Evolutionary conservation across 2,888 invertebrate species (phyloP), one percentile per base, ranked within the genome.

Genomic region (Drosophila mayaguana): DNA sequence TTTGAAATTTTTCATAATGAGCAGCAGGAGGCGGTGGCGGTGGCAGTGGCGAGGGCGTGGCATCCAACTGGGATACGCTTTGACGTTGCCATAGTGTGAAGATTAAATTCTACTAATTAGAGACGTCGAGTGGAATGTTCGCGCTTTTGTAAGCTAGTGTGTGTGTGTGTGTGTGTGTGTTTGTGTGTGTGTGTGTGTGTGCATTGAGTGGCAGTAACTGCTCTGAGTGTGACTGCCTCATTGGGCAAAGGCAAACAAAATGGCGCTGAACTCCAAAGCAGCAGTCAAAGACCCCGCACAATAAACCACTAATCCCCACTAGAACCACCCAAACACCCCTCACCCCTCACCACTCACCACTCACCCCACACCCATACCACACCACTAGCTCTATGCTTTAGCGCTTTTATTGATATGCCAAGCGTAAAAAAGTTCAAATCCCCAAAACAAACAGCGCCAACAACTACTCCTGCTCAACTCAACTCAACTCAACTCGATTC

Each of bases 1-100:
- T 86, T 90, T 86, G 90, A 88, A 88, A 86, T 90, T 86, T 86
- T 86, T 86, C 86, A 86, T 90, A 86, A 86, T 90, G 86, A 86
- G 83, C 87, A 48, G 51, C 45, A 25, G 50, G 57, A 34, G 28
- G 28, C 5, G 14, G 5, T 14, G 34, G 34, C 34, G 2, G 42
- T 16, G 46, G 25, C 48, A 43, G 18, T 18, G 7, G 6, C 7
- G 36, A 32, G 50, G 50, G 12, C 56, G 56, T 56, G 56, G 43
- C 56, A 28, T 40, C 32, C 56, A 43, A 56, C 54, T 48, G 53
- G 40, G 53, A 11, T 46, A 54, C 54, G 63, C 70, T 75, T 80
- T 88, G 88, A 78, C 84, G 84, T 90, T 86, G 90, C 86, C 87
- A 90, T 86, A 88, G 86, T 86, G 86, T 86, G 90, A 90, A 86